Conservation (phyloP, 2,797 vertebrate species). For the Tachyglossus aculeatus region DNA sequence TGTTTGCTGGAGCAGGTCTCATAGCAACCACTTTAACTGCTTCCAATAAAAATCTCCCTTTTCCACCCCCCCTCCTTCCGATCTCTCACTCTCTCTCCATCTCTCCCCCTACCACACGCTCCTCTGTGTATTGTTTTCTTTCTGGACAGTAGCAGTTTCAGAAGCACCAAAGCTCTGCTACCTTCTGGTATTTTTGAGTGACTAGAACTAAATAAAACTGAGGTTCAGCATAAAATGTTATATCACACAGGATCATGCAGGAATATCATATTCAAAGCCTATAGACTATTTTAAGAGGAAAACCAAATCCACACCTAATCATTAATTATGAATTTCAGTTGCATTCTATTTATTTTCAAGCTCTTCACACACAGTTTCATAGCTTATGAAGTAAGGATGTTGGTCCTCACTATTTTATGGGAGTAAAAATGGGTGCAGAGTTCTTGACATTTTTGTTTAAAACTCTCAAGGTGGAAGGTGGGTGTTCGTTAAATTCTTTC, state of each 20-base stretch:
- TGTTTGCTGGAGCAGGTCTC: conserved; percentile 70
- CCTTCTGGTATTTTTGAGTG: conserved; percentile 26
- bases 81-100: conserved; percentile 54
- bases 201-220: not conserved
- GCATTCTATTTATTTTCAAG: not conserved
- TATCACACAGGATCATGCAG: conserved; percentile 6
- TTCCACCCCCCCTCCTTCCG: conserved; percentile 45
- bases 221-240: not conserved
- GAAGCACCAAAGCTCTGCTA: conserved; percentile 13
- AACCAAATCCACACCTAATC: too few species aligned
- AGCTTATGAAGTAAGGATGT: not conserved
- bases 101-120: conserved; percentile 21
- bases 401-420: not conserved
- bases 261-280: not conserved
- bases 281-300: not conserved
- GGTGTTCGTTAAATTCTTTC: too few species aligned
- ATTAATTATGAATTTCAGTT: conserved; percentile 6
- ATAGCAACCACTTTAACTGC: conserved; percentile 78
- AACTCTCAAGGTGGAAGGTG: too few species aligned
- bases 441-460: not conserved
- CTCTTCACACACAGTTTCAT: not conserved
- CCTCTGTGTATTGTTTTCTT: conserved; percentile 37
- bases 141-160: conserved; percentile 42
- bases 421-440: not conserved
- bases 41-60: conserved; percentile 78